Percentiles rank a stretch among this genome's conserved stretches.
These are phyloP conservation scores for Tenthredo amoena DNA, from an alignment of 2,888 invertebrate genomes.

Conservation along the genomic window DNA sequence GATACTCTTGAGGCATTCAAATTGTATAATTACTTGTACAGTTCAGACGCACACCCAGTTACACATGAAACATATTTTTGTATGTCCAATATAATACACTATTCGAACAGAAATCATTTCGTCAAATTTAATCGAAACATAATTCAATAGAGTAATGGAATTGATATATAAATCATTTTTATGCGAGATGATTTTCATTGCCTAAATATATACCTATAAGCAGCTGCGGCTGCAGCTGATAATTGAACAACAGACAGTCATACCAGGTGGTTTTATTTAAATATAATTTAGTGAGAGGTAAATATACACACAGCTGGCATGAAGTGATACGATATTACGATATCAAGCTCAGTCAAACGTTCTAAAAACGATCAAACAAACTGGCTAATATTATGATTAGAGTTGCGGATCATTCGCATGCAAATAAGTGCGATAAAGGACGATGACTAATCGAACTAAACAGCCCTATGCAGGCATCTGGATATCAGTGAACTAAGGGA, in stretches of 20 bases:
- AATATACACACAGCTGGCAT: not conserved
- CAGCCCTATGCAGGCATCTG: not conserved
- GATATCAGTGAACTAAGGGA: not conserved
- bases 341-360: not conserved
- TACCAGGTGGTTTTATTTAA: not conserved
- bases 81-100: constrained; percentile 27
- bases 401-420: not conserved
- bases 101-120: constrained; percentile 32
- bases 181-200: constrained; percentile 8
- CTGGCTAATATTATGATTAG: not conserved
- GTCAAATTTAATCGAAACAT: not conserved
- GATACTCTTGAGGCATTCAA: not conserved
- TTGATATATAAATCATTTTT: not conserved
- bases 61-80: not conserved
- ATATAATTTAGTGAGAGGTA: not conserved
- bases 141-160: not conserved
- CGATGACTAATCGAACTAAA: not conserved
- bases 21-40: not conserved
- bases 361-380: not conserved
- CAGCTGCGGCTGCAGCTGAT: not conserved
- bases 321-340: constrained; percentile 12
- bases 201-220: not conserved
- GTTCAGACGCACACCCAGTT: not conserved
- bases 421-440: not conserved
- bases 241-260: constrained; percentile 8